These are phyloP conservation scores for Stichodactyla helianthus DNA, from an alignment of 64 coral and sea anemone species.

Conservation along the genomic window DNA sequence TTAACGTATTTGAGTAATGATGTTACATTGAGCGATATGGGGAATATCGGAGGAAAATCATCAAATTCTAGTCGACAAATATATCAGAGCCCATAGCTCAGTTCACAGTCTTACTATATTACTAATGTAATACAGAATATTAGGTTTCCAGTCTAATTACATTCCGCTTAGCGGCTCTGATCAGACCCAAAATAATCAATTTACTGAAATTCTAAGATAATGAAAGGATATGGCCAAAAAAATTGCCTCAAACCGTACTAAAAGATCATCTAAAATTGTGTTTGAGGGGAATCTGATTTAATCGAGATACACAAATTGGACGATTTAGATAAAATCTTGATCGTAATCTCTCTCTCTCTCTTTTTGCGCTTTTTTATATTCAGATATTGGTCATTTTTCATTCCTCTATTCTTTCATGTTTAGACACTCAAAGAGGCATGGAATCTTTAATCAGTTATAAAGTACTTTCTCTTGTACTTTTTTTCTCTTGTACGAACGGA, in stretches of 20 bases:
- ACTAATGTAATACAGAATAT: neutral
- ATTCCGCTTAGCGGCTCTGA: neutral
- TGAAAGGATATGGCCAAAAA: neutral
- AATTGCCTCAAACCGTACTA: neutral
- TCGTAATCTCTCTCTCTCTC: neutral
- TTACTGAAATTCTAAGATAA: neutral
- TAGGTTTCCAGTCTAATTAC: neutral
- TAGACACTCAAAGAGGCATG: neutral
- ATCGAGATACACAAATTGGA: conserved; percentile 3
- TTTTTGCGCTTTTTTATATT: neutral
- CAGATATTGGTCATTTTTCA: conserved; percentile 3
- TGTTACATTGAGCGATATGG: neutral
- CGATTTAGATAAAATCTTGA: neutral
- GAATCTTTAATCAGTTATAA: conserved; percentile 13
- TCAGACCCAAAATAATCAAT: conserved; percentile 11
- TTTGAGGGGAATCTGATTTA: neutral
- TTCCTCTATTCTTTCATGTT: neutral
- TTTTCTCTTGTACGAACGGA: neutral
- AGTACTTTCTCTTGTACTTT: neutral
- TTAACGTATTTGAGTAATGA: neutral
- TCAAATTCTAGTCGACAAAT: neutral
- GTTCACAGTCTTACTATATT: neutral
- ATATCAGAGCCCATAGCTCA: neutral
- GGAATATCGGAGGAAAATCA: neutral
- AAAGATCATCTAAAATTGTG: neutral